Conservation (phyloP, 2,113 vertebrate genomes). For the Microcebus ravelobensis region DNA sequence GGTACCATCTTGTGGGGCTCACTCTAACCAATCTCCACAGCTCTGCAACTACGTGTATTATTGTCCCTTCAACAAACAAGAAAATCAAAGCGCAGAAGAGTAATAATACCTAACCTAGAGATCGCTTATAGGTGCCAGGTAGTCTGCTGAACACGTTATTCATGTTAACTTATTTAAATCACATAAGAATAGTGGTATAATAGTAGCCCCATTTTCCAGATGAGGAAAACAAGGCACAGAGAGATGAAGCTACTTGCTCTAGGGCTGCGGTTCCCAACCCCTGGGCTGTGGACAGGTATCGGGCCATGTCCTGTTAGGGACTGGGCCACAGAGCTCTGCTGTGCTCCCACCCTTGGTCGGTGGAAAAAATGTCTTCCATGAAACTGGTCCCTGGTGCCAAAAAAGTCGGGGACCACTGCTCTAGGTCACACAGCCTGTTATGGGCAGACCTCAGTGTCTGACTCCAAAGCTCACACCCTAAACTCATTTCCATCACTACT, state of each 20-base stretch:
- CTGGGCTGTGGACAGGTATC: no score
- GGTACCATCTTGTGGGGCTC: neutral
- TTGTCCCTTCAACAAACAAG: neutral
- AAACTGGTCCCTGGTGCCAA: no score
- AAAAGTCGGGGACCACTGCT: neutral
- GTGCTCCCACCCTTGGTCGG: no score
- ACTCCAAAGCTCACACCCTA: neutral
- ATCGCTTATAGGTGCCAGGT: neutral
- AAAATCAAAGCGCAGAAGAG: neutral
- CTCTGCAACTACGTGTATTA: neutral
- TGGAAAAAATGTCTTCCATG: no score
- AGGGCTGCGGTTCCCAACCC: no score
- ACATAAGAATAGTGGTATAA: neutral
- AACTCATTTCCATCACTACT: rapidly evolving
- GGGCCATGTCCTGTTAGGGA: no score
- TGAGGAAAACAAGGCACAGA: neutral
- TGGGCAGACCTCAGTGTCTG: neutral
- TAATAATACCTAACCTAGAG: neutral
- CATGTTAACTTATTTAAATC: neutral
- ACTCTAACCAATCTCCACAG: neutral
- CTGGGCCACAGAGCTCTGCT: no score
- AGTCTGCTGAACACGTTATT: neutral
- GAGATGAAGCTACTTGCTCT: neutral
- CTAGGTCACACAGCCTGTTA: neutral
- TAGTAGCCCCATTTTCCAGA: neutral